Evolutionary conservation across 2,797 vertebrate genomes (phyloP).

Genomic region (Pristis pectinata): DNA sequence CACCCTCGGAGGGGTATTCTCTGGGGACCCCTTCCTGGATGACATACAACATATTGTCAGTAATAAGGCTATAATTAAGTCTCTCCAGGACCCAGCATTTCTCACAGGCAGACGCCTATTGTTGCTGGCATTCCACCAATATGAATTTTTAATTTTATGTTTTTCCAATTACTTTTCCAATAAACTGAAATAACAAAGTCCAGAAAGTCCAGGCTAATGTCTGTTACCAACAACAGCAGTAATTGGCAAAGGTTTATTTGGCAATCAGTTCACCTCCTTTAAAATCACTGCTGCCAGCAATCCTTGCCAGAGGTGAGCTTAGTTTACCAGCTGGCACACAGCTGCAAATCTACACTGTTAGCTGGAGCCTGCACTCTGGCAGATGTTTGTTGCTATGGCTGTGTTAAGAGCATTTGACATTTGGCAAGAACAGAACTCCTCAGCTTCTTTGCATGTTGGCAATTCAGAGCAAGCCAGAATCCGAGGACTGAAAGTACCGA

Average conservation of each 20-base stretch:
- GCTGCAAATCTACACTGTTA: background rate
- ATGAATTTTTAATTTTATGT: background rate
- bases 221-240: background rate
- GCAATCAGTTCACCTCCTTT: background rate
- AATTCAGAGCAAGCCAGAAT: background rate
- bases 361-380: background rate
- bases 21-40: background rate
- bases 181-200: background rate
- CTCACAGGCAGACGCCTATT: background rate
- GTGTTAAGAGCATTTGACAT: too few relatives aligned
- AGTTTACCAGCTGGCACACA: background rate
- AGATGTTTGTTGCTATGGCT: background rate
- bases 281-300: background rate
- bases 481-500: background rate
- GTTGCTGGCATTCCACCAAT: background rate
- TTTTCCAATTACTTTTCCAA: background rate
- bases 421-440: background rate
- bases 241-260: background rate
- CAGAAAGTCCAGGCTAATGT: background rate
- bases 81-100: background rate
- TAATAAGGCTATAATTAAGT: background rate
- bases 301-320: background rate
- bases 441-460: background rate
- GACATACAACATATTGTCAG: background rate
- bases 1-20: background rate